Conservation (phyloP, 2,888 invertebrate genomes). For the Smittia aterrima region DNA sequence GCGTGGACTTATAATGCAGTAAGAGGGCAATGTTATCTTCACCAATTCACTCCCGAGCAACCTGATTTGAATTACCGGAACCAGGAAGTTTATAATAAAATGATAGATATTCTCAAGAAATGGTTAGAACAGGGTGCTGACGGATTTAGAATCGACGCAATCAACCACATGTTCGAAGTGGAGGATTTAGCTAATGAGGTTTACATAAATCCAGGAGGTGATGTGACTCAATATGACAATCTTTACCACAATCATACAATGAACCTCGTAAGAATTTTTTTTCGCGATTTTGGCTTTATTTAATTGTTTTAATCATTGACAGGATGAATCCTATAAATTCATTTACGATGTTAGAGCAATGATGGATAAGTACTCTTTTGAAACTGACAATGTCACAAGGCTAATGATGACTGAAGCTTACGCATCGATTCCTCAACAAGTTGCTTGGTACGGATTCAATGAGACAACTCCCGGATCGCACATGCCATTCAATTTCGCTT, state of each 20-base stretch:
- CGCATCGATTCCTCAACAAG: constrained; percentile 59
- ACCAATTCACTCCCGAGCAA: constrained; percentile 71
- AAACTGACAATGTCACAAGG: constrained; percentile 47
- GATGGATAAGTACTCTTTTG: constrained; percentile 57
- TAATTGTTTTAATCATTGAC: constrained; percentile 46
- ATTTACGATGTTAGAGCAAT: constrained; percentile 53
- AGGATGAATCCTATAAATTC: constrained; percentile 48
- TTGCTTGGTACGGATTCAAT: constrained; percentile 62
- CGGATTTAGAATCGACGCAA: constrained; percentile 82
- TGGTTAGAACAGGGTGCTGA: constrained; percentile 84
- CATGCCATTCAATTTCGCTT: constrained; percentile 62
- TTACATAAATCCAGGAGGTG: constrained; percentile 51
- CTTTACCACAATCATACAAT: constrained; percentile 63
- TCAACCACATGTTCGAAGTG: constrained; percentile 64
- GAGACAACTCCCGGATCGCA: constrained; percentile 43
- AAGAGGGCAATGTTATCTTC: constrained; percentile 73
- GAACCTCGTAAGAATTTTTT: constrained; percentile 51
- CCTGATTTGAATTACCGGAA: constrained; percentile 81
- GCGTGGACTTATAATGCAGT: constrained; percentile 70
- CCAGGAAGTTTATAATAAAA: constrained; percentile 63
- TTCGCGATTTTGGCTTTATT: neutral
- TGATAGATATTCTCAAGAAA: constrained; percentile 66
- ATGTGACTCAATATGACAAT: constrained; percentile 58
- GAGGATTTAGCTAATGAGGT: constrained; percentile 60
- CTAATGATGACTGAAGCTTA: constrained; percentile 67